These are phyloP conservation scores for Himalopsyche japonica DNA, from an alignment of 2,888 invertebrate genomes.

Conservation along the genomic window DNA sequence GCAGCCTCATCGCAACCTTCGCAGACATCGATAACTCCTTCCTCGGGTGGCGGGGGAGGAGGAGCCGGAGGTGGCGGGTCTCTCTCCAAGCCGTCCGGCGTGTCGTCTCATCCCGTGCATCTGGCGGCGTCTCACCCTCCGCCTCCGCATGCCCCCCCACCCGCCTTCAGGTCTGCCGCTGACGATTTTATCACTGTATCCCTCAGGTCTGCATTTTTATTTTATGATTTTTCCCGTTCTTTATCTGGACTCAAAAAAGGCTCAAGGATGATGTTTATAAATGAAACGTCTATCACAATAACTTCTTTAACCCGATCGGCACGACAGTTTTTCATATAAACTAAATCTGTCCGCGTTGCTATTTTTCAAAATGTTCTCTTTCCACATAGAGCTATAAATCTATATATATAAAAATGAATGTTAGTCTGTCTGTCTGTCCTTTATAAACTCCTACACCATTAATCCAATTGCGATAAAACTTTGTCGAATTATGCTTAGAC, in stretches of 20 bases:
- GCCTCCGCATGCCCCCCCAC: conserved; percentile 62
- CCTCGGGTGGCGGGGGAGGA: conserved; percentile 41
- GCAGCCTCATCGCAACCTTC: conserved; percentile 48
- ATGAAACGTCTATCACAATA: no score
- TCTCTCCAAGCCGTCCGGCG: conserved; percentile 50
- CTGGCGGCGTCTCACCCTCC: conserved; percentile 60
- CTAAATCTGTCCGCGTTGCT: no score
- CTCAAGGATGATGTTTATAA: no score
- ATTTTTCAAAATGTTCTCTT: no score
- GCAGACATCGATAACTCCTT: conserved; percentile 45
- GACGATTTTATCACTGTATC: conserved; percentile 72
- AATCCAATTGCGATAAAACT: no score
- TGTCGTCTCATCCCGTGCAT: conserved; percentile 48
- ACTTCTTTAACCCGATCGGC: no score
- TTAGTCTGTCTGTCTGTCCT: no score
- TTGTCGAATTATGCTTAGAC: no score
- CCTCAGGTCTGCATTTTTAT: conserved; percentile 63
- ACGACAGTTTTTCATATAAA: no score
- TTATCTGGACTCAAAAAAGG: background rate
- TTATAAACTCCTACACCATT: no score
- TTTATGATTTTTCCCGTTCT: background rate
- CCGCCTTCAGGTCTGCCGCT: conserved; percentile 69
- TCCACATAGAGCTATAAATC: no score
- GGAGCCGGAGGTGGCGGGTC: conserved; percentile 59
- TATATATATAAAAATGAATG: no score